Evolutionary conservation across 2,888 invertebrate genomes (phyloP), one percentile per base, ranked within the genome.

Genomic region (Cyclophora albipunctata): DNA sequence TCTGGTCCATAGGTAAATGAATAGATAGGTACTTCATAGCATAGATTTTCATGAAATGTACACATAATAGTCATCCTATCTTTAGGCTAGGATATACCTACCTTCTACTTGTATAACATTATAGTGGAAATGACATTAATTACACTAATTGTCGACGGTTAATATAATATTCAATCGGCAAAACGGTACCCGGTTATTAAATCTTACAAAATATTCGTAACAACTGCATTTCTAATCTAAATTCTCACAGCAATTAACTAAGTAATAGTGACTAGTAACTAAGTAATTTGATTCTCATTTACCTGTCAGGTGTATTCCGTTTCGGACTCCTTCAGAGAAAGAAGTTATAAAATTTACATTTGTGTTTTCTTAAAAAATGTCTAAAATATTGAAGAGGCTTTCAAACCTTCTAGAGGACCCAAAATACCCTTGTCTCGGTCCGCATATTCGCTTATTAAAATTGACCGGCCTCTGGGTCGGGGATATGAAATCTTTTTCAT

Each of bases 381-480:
- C 43, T 46, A n/a, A 6, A 6, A 35, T 50, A 53, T 52, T 50
- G 4, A 46, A 46, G 4, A 62, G 54, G 7, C 34, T 72, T 20
- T 45, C 71, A 0, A 60, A 59, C 2, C 60, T 61, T 48, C 57
- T 78, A 2, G 75, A 80, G 57, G 66, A 81, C 45, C 58, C 72
- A 3, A 57, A 55, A 4, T 60, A 81, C 44, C 81, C 81, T 3
- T 77, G 78, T 3, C 55, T 80, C 1, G 80, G 79, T 1, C 78
- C 77, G 3, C 71, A 78, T 54, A 61, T 83, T 1, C 61, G 69
- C 20, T 48, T 78, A 1, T 52, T 81, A 4, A 59, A 56, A 2
- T 55, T 70, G 1, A 60, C 61, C 5, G 82, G 83, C 1, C 52
- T 80, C 4, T 81, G 77, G 78, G 71, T 74, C 47, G 71, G 77